Base-by-base conservation (phyloP, 2,888 invertebrate genomes). In the Pheosia tremula region DNA sequence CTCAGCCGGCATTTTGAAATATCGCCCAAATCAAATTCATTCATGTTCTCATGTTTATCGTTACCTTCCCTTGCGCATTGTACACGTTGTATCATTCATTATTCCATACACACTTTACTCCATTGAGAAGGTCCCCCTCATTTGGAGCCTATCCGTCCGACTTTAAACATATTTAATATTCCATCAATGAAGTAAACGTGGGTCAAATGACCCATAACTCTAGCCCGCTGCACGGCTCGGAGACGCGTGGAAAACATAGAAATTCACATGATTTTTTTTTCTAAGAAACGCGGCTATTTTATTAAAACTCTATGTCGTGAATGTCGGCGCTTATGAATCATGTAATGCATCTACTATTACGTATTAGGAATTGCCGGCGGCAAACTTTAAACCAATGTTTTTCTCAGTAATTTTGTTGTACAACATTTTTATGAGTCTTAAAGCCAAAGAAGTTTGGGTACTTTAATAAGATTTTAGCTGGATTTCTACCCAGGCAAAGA, bases 161-260 rank as follows among this genome's bases (percentile, higher is more conserved):
- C 71, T 72, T 80, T 76, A 72, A 67, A 70, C 68, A 82, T 85
- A 76, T 83, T 90, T 90, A 83, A 85, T 87, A 90, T 90, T 88
- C 89, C 79, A 82, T 79, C 70, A 81, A 77, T 79, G 80, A 75
- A 75, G 82, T 78, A 78, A 79, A 79, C 80, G 66, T 78, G 83
- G 88, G 85, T 87, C 88, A 85, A 85, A 78, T 87, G 84, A 85
- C 84, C 88, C 88, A 88, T 89, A 88, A 89, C 82, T 90, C 80
- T 81, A 75, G 84, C 83, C 83, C 81, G 71, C 55, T 64, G 57
- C 56, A 60, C 36, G 6, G 13, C 55, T 13, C 3, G 63, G 66
- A 64, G 74, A 66, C 75, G 73, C 75, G 80, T 81, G 81, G 83
- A 86, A 84, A 84, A 80, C 69, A 79, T 79, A 74, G 72, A 75